phyloP scores from a whole-genome alignment of 92 coral and sea anemone genomes.

The Siderastrea siderea region DNA sequence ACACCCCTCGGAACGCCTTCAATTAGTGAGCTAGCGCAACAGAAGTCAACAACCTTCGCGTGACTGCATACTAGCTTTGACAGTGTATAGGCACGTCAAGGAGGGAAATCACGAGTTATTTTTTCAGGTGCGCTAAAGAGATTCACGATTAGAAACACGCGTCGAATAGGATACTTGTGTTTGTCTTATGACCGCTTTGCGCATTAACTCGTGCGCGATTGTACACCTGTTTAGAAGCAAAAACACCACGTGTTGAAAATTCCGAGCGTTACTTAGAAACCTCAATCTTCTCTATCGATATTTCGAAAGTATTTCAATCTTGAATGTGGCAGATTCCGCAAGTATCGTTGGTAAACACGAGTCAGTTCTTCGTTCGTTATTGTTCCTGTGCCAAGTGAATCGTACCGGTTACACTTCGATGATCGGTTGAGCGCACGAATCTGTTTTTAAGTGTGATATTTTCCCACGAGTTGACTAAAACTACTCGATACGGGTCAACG shows the following conservation, averaged over 20 bases:
- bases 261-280: slow-evolving; percentile 17
- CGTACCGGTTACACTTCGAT: slow-evolving; percentile 12
- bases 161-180: slow-evolving; percentile 5
- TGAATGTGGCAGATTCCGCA: slow-evolving; percentile 17
- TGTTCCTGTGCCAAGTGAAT: neutral
- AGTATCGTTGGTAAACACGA: neutral
- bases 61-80: slow-evolving; percentile 1
- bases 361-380: no score
- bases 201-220: slow-evolving; percentile 4
- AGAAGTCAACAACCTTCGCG: slow-evolving; percentile 17
- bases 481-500: slow-evolving; percentile 29
- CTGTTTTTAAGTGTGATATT: neutral
- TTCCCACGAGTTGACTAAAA: slow-evolving; percentile 33
- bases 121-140: slow-evolving; percentile 27
- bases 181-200: neutral
- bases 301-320: slow-evolving; percentile 33
- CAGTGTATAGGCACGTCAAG: slow-evolving; percentile 16
- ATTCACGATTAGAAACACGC: neutral
- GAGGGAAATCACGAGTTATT: slow-evolving; percentile 3
- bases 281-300: slow-evolving; percentile 3
- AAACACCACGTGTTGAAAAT: slow-evolving; percentile 49
- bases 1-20: slow-evolving; percentile 28
- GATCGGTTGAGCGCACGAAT: slow-evolving; percentile 17
- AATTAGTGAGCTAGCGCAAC: neutral
- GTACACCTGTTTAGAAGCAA: slow-evolving; percentile 46